These are phyloP conservation scores for Romanogobio albipinnatus DNA, from an alignment of 2,113 vertebrate species.

Conservation along the genomic window DNA sequence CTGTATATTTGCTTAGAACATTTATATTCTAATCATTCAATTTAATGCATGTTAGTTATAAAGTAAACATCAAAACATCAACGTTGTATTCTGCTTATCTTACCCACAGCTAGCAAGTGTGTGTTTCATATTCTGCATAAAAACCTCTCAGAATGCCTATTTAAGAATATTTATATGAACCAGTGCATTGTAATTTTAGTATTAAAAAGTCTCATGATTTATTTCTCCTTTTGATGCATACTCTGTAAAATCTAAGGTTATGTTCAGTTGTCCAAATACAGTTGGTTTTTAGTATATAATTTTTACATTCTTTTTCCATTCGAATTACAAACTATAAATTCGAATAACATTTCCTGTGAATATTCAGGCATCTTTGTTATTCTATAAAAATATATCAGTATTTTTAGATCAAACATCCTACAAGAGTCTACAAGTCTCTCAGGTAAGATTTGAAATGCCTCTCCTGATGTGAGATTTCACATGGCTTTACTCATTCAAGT, in stretches of 20 bases:
- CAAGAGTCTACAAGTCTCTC: background rate
- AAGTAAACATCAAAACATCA: conserved; percentile 3
- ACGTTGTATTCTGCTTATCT: background rate
- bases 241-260: background rate
- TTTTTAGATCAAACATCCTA: conserved; percentile 19
- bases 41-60: conserved; percentile 22
- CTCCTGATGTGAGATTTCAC: background rate
- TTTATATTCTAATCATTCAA: conserved; percentile 31
- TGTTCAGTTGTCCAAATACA: background rate
- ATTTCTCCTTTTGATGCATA: background rate
- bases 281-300: background rate
- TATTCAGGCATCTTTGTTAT: background rate
- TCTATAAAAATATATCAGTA: background rate
- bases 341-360: background rate
- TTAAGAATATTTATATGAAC: too few relatives aligned
- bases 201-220: too few relatives aligned
- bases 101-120: background rate
- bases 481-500: conserved; percentile 14
- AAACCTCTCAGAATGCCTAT: background rate
- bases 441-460: background rate
- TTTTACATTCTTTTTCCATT: background rate
- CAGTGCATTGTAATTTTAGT: too few relatives aligned
- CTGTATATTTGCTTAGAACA: conserved; percentile 1
- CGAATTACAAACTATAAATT: too few relatives aligned
- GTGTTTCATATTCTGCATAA: background rate